Evolutionary conservation across 2,113 vertebrate species (phyloP), one percentile per base, ranked within the genome.

Genomic region (Manacus vitellinus): DNA sequence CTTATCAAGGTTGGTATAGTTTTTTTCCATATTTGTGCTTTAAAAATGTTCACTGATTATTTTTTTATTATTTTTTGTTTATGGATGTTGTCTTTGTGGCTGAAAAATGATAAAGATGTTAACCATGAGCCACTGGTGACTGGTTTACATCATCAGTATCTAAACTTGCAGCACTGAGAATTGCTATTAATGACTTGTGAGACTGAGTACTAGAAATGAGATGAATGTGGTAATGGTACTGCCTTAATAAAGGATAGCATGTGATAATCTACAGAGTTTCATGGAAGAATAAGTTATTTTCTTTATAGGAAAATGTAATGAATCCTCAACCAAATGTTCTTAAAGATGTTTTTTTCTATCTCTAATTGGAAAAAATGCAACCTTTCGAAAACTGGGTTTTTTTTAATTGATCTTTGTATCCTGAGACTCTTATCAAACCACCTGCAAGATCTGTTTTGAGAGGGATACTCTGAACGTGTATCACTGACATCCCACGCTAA

Each of bases 1-100:
- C 91, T 44, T 65, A 30, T 59, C 44, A 82, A 75, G 55, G 54
- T 47, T 85, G 31, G 44, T 28, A 11, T 79, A 82, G 82, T 85
- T 94, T 41, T 78, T 78, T 92, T 68, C 85, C 62, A 23, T 78
- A 35, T 56, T 81, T 87, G 15, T 72, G 25, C 58, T 85, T 65
- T 59, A 44, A 92, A 73, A 14, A 75, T 71, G 10, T 24, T 67
- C 28, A 52, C 24, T 27, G 75, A 71, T 82, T 78, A 18, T 74
- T 77, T 95, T 81, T 94, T 87, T 49, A 63, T 82, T 78, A 18
- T 74, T 77, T 95, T 81, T 94, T 87, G 54, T 76, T 88, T 88
- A 72, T 70, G 52, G 62, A 73, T 43, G 21, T 41, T 76, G n/a
- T 87, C 65, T 77, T 74, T 84, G 68, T 86, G 83, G 28, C 56